Conservation (phyloP, 2,888 invertebrate species). For the Schrankia costaestrigalis region DNA sequence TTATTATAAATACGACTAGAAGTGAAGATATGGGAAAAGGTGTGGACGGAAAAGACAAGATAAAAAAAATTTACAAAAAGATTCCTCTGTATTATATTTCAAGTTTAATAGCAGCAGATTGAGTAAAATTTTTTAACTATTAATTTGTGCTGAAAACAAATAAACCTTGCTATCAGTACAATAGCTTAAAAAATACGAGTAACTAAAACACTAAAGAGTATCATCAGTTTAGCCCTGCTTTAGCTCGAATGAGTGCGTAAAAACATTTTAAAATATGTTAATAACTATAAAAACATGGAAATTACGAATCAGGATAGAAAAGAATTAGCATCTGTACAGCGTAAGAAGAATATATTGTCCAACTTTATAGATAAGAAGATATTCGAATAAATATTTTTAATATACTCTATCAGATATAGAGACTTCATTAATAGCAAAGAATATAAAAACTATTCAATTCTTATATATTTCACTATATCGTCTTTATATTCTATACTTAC, state of each 20-base stretch:
- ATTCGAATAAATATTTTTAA: not conserved
- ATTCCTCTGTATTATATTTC: not conserved
- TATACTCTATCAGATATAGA: not conserved
- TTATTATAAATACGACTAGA: constrained; percentile 21
- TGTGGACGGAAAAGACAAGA: constrained; percentile 30
- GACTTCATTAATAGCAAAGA: not conserved
- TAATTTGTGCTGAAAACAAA: not conserved
- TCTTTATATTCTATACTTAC: constrained; percentile 23
- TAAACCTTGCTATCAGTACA: not conserved
- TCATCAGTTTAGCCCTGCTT: no score
- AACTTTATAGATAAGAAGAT: not conserved
- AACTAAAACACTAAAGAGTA: not conserved
- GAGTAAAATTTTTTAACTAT: no score
- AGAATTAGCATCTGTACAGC: no score
- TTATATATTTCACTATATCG: constrained; percentile 27
- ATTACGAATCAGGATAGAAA: no score
- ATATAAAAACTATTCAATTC: constrained; percentile 1
- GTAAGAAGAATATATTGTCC: no score
- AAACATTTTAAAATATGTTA: no score
- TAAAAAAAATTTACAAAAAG: constrained; percentile 4
- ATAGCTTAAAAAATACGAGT: not conserved
- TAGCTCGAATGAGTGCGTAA: no score
- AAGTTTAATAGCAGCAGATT: not conserved
- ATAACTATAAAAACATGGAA: no score
- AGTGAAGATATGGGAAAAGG: constrained; percentile 13